Conservation (phyloP, 1,140 invertebrate species). For the Solenopsis fugax region DNA sequence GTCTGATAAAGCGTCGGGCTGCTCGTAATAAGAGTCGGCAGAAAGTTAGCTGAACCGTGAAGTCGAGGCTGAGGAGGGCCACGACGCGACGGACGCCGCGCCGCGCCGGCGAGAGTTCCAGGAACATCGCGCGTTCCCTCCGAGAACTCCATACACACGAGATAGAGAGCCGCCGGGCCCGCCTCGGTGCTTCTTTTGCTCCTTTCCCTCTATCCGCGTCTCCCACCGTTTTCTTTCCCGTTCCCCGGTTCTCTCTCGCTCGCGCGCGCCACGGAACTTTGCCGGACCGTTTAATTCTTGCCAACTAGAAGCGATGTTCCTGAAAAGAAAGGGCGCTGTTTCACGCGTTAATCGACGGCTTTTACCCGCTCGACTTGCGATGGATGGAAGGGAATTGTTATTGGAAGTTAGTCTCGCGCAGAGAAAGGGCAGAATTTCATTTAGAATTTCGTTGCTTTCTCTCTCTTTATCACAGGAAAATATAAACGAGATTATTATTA, state of each 20-base stretch:
- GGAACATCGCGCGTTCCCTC: conserved; percentile 77
- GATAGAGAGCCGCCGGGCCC: conserved; percentile 25
- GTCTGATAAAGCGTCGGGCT: conserved; percentile 75
- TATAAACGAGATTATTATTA: too few relatives aligned
- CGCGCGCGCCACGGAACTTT: conserved; percentile 37
- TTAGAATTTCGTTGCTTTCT: background rate
- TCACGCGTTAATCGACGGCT: conserved; percentile 27
- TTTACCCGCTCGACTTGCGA: background rate
- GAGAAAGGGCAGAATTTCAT: background rate
- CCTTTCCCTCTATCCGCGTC: conserved; percentile 53
- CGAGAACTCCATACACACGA: conserved; percentile 67
- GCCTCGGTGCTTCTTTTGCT: conserved; percentile 56
- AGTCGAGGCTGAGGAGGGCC: conserved; percentile 68
- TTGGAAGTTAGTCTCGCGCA: background rate
- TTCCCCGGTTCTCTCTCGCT: conserved; percentile 5
- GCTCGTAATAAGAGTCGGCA: conserved; percentile 80
- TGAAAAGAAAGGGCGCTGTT: conserved; percentile 40
- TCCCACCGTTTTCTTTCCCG: conserved; percentile 13
- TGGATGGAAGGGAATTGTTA: background rate
- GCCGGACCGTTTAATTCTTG: conserved; percentile 50
- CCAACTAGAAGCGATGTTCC: conserved; percentile 41
- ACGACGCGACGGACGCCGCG: background rate
- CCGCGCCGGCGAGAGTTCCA: conserved; percentile 71
- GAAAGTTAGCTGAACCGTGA: conserved; percentile 83
- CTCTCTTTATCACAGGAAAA: background rate